Conservation (phyloP, 2,113 vertebrate genomes). For the Thomomys bottae region DNA sequence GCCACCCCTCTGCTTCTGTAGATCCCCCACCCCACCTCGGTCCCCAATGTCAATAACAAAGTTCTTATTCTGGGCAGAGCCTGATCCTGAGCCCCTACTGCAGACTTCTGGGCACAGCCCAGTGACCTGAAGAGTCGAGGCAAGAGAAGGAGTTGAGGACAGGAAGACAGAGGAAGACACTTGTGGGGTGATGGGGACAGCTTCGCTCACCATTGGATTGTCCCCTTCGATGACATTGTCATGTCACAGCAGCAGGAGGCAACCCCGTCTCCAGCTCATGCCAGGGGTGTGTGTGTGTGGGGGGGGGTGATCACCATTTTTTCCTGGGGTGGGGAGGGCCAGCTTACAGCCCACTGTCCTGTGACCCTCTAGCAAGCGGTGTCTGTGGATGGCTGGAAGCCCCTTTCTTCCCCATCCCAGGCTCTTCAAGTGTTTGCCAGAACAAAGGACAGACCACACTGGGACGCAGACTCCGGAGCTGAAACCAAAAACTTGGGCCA, state of each 20-base stretch:
- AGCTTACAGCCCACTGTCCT: not conserved
- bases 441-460: slow-evolving; percentile 83
- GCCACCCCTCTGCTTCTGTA: not conserved
- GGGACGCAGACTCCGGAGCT: slow-evolving; percentile 64
- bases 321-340: not conserved
- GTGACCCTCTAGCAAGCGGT: accelerated
- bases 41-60: no score
- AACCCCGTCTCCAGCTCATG: not conserved
- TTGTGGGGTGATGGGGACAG: not conserved
- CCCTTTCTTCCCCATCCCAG: not conserved
- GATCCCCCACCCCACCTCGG: no score
- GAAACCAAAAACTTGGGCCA: slow-evolving; percentile 81
- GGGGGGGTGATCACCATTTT: not conserved
- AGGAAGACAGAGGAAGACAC: not conserved
- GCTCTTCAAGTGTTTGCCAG: slow-evolving; percentile 66
- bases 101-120: not conserved
- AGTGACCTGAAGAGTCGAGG: not conserved
- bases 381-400: no score
- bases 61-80: not conserved
- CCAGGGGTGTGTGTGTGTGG: no score
- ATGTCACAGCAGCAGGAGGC: not conserved
- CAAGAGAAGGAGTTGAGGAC: not conserved
- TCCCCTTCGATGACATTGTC: not conserved
- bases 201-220: not conserved
- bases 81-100: accelerated